Conservation (phyloP, 2,113 vertebrate genomes). For the Actenoides lindsayi region DNA sequence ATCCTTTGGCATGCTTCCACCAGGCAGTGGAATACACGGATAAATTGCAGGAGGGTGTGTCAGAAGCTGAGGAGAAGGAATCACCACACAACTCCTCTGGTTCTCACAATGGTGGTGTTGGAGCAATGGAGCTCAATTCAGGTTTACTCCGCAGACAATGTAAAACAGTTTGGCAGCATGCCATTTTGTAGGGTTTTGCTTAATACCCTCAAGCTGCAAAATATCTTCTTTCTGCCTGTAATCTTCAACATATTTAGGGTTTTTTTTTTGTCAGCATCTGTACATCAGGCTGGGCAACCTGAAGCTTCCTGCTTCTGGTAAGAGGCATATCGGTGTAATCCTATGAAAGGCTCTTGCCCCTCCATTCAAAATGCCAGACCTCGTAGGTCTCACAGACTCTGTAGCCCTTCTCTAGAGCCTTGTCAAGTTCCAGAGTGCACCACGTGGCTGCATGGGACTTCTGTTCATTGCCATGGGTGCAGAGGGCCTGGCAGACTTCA, state of each 20-base stretch:
- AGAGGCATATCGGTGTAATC: background rate
- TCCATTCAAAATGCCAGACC: background rate
- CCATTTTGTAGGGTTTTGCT: background rate
- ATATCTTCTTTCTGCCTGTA: background rate
- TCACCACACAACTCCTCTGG: background rate
- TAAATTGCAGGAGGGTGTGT: rapidly evolving
- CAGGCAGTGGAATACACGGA: background rate
- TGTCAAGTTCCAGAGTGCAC: background rate
- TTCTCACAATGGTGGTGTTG: background rate
- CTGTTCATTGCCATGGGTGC: background rate
- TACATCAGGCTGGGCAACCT: background rate
- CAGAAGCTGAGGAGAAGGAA: background rate
- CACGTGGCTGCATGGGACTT: background rate
- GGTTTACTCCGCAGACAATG: background rate
- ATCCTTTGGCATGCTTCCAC: background rate
- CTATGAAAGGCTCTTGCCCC: background rate
- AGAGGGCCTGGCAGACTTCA: background rate
- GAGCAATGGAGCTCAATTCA: background rate
- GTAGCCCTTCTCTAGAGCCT: background rate
- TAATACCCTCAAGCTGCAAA: background rate
- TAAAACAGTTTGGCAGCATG: background rate
- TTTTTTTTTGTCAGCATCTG: background rate
- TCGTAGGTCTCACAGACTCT: background rate
- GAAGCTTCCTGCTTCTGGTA: background rate
- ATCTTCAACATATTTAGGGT: background rate